Conservation (phyloP, 2,797 vertebrate genomes). For the Enoplosus armatus region DNA sequence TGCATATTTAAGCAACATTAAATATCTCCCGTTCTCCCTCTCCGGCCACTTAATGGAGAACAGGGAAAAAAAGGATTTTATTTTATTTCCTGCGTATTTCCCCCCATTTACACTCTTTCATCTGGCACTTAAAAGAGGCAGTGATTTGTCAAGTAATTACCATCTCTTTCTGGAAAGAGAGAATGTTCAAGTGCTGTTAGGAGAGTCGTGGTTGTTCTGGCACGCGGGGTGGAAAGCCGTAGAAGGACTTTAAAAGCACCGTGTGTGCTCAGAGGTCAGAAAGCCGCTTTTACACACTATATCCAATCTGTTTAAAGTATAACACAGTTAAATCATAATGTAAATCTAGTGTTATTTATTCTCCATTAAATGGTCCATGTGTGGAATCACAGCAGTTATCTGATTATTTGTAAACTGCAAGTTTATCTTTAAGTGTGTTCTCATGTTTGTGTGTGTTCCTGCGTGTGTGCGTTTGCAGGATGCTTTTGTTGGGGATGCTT, state of each 20-base stretch:
- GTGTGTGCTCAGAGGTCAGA: constrained; percentile 47
- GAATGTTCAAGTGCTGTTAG: constrained; percentile 71
- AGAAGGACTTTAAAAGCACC: constrained; percentile 62
- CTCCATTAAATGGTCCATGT: constrained; percentile 46
- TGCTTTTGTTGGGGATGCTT: constrained; percentile 59
- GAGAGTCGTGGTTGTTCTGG: constrained; percentile 54
- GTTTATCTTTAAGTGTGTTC: constrained; percentile 17
- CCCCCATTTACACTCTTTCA: constrained; percentile 78
- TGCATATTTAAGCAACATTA: constrained; percentile 87
- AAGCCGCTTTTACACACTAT: constrained; percentile 45
- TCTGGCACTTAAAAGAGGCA: constrained; percentile 80
- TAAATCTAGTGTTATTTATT: constrained; percentile 50
- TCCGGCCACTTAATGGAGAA: constrained; percentile 76
- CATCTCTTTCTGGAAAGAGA: constrained; percentile 67
- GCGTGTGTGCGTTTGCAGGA: constrained; percentile 33
- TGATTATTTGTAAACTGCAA: constrained; percentile 37
- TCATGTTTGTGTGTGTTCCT: constrained; percentile 20
- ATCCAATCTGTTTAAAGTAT: constrained; percentile 34
- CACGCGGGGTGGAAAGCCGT: constrained; percentile 22
- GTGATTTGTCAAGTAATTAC: constrained; percentile 83
- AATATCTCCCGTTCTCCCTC: constrained; percentile 81
- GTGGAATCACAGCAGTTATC: constrained; percentile 47
- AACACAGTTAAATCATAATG: constrained; percentile 42
- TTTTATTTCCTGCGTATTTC: constrained; percentile 76
- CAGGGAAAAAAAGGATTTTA: constrained; percentile 65